These are phyloP conservation scores for Labroides dimidiatus DNA, from an alignment of 2,797 vertebrate species.

Conservation along the genomic window DNA sequence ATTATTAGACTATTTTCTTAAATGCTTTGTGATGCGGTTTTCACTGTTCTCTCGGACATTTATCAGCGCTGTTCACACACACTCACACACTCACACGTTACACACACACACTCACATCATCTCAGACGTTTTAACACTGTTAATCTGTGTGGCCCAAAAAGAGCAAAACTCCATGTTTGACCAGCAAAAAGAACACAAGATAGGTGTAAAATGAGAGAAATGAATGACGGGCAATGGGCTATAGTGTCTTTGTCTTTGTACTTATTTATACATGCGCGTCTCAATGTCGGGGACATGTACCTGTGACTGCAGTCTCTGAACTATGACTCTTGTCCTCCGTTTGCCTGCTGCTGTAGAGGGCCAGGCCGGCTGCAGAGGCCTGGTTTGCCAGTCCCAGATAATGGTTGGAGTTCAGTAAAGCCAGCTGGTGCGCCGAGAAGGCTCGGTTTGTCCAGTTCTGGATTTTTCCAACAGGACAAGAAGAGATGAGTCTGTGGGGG, in stretches of 20 bases:
- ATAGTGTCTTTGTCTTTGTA: constrained; percentile 61
- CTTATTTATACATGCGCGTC: constrained; percentile 65
- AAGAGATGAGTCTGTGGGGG: constrained; percentile 94
- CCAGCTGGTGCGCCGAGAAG: constrained; percentile 93
- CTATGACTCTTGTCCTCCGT: constrained; percentile 88
- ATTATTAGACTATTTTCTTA: constrained; percentile 28
- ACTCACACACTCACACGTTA: constrained; percentile 12
- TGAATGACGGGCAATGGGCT: constrained; percentile 48
- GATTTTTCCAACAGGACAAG: constrained; percentile 94
- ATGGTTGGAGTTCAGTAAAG: constrained; percentile 94
- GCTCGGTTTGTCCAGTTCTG: constrained; percentile 93
- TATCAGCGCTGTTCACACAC: constrained; percentile 36
- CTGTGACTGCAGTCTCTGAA: constrained; percentile 91
- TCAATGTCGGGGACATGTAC: constrained; percentile 90
- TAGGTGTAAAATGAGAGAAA: constrained; percentile 57
- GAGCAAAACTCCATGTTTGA: constrained; percentile 47
- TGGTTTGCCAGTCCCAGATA: constrained; percentile 93
- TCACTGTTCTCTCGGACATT: constrained; percentile 31
- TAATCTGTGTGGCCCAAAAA: constrained; percentile 68
- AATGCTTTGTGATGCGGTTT: constrained; percentile 55
- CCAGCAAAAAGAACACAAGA: constrained; percentile 53
- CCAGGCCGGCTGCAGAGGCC: constrained; percentile 83
- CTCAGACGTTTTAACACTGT: constrained; percentile 66
- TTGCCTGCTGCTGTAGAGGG: constrained; percentile 88
- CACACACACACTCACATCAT: constrained; percentile 37